Evolutionary conservation across 2,888 invertebrate genomes (phyloP), one percentile per base, ranked within the genome.

Genomic region (Gari tellinella): DNA sequence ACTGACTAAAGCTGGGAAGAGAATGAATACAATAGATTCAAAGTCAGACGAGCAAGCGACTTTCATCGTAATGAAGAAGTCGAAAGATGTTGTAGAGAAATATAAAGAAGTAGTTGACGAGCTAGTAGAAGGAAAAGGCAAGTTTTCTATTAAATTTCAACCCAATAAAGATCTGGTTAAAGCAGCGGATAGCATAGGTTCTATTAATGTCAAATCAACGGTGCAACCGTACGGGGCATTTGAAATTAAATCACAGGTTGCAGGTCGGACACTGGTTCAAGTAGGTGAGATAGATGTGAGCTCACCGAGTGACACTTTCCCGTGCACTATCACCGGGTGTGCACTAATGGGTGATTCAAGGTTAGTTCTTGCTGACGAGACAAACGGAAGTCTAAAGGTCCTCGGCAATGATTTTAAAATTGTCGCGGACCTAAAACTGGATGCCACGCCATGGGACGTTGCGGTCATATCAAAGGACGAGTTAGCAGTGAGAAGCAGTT

Each of bases 401-500:
- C 40, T 73, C 10, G 41, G 49, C 38, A 7, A 37, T 5, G 58
- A 62, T 7, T 38, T 55, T 14, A 48, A 51, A 15, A 48, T 51
- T n/a, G 19, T 66, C 2, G 21, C 52, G 8, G 45, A 46, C 1
- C 52, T 55, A n/a, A 60, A 62, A 49, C 23, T 67, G 15, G 31
- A 48, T 19, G 43, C 52, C 14, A 48, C 72, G 4, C 77, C 77
- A 7, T 77, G 77, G 77, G 77, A 77, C 46, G 21, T 77, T 19
- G 77, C 64, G 15, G 53, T 62, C 5, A 17, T 77, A 12, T 49
- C 66, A 1, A 58, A 63, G 10, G 43, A 38, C 14, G 53, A 65
- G 37, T 53, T 77, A 15, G 69, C 72, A 1, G 57, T 77, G 0
- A 26, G 77, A 17, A 52, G 58, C 25, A 77, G 77, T 48, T 75